Evolutionary conservation across 2,888 invertebrate species (phyloP).

Genomic region (Dyspetes luteomarginatus): DNA sequence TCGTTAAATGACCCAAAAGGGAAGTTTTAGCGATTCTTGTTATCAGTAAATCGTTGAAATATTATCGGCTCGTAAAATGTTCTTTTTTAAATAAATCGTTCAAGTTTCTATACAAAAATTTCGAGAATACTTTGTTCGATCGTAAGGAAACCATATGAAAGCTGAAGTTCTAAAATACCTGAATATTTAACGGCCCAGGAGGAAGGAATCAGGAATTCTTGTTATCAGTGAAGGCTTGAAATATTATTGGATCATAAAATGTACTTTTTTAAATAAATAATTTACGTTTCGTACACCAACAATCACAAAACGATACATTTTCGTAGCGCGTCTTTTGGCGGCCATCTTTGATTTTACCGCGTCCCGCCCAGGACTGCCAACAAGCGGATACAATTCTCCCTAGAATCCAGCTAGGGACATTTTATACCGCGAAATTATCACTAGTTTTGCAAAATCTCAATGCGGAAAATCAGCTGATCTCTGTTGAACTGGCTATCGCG

Average conservation of each 20-base stretch:
- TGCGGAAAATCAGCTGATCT: slow-evolving; percentile 57
- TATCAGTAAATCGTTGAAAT: too few species aligned
- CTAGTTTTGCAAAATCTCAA: slow-evolving; percentile 41
- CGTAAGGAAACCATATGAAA: not conserved
- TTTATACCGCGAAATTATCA: not conserved
- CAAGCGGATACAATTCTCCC: too few species aligned
- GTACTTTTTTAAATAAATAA: not conserved
- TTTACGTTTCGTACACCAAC: not conserved
- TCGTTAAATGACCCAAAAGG: too few species aligned
- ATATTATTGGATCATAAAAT: not conserved
- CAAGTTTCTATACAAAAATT: not conserved
- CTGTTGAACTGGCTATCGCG: slow-evolving; percentile 28
- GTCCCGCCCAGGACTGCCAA: too few species aligned
- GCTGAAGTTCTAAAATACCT: not conserved
- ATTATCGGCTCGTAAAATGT: too few species aligned
- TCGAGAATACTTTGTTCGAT: not conserved
- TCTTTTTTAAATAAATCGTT: too few species aligned
- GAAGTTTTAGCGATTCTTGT: too few species aligned
- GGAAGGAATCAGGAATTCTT: not conserved
- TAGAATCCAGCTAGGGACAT: too few species aligned
- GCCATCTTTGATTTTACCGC: too few species aligned
- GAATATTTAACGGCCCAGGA: not conserved
- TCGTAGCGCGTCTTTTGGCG: too few species aligned
- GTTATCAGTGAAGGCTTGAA: not conserved
- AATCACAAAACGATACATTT: not conserved